These are phyloP conservation scores for Hyperoplus lanceolatus DNA, from an alignment of 2,797 vertebrate genomes.

Conservation along the genomic window DNA sequence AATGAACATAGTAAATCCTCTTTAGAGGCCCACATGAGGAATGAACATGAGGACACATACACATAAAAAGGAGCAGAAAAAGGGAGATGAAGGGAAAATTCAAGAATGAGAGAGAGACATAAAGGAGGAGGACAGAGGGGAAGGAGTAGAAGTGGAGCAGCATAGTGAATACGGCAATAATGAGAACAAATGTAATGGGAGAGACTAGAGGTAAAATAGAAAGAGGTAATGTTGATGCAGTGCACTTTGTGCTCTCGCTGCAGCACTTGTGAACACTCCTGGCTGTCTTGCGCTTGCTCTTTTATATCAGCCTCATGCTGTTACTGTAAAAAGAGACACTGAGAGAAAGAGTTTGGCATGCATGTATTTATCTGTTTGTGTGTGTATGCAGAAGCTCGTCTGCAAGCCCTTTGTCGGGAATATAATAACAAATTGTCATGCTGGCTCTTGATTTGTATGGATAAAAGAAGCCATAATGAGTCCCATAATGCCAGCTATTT, in stretches of 20 bases:
- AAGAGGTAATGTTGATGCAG: slow-evolving; percentile 68
- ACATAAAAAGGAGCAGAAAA: slow-evolving; percentile 59
- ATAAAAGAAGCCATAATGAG: slow-evolving; percentile 71
- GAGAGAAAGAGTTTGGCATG: slow-evolving; percentile 45
- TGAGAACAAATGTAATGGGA: slow-evolving; percentile 67
- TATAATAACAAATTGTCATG: slow-evolving; percentile 73
- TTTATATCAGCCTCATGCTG: slow-evolving; percentile 77
- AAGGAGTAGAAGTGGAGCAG: slow-evolving; percentile 16
- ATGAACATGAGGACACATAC: slow-evolving; percentile 56
- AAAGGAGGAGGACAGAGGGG: slow-evolving; percentile 30
- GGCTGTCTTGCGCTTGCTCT: slow-evolving; percentile 62
- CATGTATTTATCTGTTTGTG: slow-evolving; percentile 47
- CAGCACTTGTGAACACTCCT: slow-evolving; percentile 69
- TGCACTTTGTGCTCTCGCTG: slow-evolving; percentile 71
- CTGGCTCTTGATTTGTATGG: slow-evolving; percentile 74
- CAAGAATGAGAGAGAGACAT: slow-evolving; percentile 46
- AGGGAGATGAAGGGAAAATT: slow-evolving; percentile 62
- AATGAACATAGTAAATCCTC: slow-evolving; percentile 81
- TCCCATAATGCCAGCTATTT: slow-evolving; percentile 66
- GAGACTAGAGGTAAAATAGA: slow-evolving; percentile 60
- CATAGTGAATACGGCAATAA: slow-evolving; percentile 40
- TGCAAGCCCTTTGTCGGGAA: slow-evolving; percentile 56
- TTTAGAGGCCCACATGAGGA: slow-evolving; percentile 74
- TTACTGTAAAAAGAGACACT: slow-evolving; percentile 61
- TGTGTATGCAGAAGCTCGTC: slow-evolving; percentile 44